These are phyloP conservation scores for Centropus bengalensis DNA, from an alignment of 2,113 vertebrate genomes.

Conservation along the genomic window DNA sequence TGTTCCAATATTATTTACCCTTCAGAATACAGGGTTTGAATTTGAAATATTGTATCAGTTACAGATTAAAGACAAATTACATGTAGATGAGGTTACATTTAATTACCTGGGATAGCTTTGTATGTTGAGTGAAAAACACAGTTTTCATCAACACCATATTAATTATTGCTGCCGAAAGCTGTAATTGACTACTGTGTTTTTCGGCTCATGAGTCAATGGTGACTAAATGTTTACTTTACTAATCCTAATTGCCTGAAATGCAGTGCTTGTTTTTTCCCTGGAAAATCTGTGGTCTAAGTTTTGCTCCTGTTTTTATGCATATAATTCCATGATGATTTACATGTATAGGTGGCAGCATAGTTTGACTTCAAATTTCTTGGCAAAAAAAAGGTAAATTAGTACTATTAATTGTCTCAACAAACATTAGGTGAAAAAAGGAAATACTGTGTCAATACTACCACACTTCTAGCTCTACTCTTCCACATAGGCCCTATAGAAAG, in stretches of 20 bases:
- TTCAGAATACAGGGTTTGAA: neutral
- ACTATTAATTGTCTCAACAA: neutral
- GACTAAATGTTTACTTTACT: slow-evolving; percentile 70
- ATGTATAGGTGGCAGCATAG: neutral
- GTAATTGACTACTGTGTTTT: slow-evolving; percentile 69
- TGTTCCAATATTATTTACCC: slow-evolving; percentile 13
- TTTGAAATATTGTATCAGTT: slow-evolving; percentile 19
- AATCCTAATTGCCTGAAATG: slow-evolving; percentile 72
- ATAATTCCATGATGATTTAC: slow-evolving; percentile 20
- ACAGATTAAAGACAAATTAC: slow-evolving; percentile 56
- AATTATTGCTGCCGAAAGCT: slow-evolving; percentile 71
- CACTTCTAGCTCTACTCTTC: neutral
- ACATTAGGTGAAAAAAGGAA: neutral
- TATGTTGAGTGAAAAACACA: slow-evolving; percentile 63
- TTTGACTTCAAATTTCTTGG: neutral
- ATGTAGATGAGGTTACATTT: slow-evolving; percentile 52
- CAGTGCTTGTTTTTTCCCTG: slow-evolving; percentile 64
- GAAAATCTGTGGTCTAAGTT: slow-evolving; percentile 63
- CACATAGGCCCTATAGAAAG: neutral
- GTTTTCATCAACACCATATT: slow-evolving; percentile 67
- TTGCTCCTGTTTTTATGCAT: slow-evolving; percentile 35
- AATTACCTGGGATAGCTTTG: slow-evolving; percentile 65
- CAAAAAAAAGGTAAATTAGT: neutral
- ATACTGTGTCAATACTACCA: neutral
- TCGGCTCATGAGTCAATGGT: slow-evolving; percentile 75